Base-by-base conservation (phyloP, 2,113 vertebrate species). In the Dolichotis patagonum region DNA sequence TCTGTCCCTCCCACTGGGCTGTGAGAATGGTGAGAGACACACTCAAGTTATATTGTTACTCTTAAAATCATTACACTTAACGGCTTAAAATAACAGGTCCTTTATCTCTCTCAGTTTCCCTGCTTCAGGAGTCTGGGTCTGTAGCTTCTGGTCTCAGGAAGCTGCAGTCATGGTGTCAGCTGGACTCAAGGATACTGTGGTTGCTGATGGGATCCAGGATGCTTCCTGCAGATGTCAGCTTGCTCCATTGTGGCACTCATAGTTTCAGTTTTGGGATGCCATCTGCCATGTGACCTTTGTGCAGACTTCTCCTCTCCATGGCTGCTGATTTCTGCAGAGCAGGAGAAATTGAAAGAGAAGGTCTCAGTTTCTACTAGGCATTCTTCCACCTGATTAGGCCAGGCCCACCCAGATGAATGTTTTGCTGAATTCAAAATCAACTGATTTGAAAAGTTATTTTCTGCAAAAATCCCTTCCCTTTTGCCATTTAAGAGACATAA, bases 131-230 rank as follows among this genome's bases (percentile, higher is more conserved):
- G 52, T 7, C 14, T 56, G 52, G 16, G 52, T 7, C n/a, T 14
- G 3, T n/a, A 41, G 67, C 49, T 26, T 16, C 22, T 28, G 54
- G 54, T 14, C 58, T 35, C 19, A 0, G 13, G 38, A 75, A n/a
- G 24, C 41, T 75, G 24, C 26, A 75, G 41, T 19, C 82, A 22
- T 0, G 35, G 65, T 30, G 19, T 6, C 4, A 1, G 41, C 46
- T 1, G 1, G 41, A 24, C 38, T 81, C 60, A 0, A 5, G 0
- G 7, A 8, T 35, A 52, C 82, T 24, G 22, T 4, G 69, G 3
- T 69, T n/a, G 9, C 22, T 46, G 41, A 30, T 3, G 7, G 67
- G n/a, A 54, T 11, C 89, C 65, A 28, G 17, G 13, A 30, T 38
- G 28, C 11, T 30, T 38, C 54, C 49, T 30, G 43, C n/a, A 8